Evolutionary conservation across 2,797 vertebrate genomes (phyloP).

Genomic region (Peromyscus attwateri): DNA sequence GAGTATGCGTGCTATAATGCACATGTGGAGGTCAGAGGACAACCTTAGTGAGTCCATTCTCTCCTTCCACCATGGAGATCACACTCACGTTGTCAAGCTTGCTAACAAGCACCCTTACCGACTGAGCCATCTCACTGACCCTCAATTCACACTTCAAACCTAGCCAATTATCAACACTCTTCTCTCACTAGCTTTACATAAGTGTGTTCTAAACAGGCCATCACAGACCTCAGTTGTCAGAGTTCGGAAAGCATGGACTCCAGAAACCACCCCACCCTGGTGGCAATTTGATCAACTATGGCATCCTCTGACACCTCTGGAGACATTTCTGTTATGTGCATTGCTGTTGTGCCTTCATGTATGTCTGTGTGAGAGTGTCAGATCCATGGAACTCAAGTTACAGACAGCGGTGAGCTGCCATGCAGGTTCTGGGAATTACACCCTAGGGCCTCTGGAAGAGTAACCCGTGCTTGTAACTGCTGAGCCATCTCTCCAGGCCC

Average conservation of each 20-base stretch:
- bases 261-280: neutral
- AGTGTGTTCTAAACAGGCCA: constrained; percentile 35
- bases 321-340: neutral
- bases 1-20: too few relatives aligned
- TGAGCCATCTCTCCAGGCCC: neutral
- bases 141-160: constrained; percentile 52
- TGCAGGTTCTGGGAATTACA: neutral
- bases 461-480: neutral
- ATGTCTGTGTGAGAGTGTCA: neutral
- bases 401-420: neutral
- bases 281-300: neutral
- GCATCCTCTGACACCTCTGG: neutral
- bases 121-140: neutral
- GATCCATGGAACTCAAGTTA: neutral
- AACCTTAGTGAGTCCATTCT: neutral
- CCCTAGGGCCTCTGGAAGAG: neutral
- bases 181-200: constrained; percentile 2
- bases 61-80: neutral
- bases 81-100: neutral
- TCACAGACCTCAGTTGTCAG: neutral
- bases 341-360: neutral
- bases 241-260: constrained; percentile 17
- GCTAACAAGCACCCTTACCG: neutral
- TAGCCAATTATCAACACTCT: constrained; percentile 30
- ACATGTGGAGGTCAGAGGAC: neutral